These are phyloP conservation scores for Psilopsiagon aymara DNA, from an alignment of 2,113 vertebrate genomes.

Conservation along the genomic window DNA sequence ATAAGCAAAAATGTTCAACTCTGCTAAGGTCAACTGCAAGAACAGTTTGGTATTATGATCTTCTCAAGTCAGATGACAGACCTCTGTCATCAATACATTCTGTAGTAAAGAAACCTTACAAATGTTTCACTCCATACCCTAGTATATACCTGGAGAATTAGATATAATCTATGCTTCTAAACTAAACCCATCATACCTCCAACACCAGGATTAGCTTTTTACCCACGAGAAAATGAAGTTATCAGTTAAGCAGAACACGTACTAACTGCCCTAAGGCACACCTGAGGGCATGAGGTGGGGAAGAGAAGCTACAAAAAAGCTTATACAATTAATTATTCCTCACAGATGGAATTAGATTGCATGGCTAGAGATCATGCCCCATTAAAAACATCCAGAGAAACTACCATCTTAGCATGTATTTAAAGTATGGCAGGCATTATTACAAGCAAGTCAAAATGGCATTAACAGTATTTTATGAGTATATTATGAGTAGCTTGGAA, in stretches of 20 bases:
- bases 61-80: neutral
- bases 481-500: neutral
- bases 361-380: neutral
- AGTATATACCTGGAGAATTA: neutral
- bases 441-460: neutral
- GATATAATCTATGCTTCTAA: neutral
- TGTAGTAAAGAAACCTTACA: neutral
- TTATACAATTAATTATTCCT: conserved; percentile 7
- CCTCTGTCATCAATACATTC: neutral
- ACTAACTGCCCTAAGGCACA: neutral
- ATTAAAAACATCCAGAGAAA: neutral
- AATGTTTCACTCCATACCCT: neutral
- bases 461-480: neutral
- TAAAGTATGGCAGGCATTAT: neutral
- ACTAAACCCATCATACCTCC: neutral
- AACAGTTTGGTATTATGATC: neutral
- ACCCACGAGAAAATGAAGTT: neutral
- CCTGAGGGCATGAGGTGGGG: neutral
- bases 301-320: neutral
- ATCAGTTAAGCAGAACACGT: neutral
- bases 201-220: neutral
- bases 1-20: neutral
- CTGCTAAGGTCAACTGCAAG: neutral
- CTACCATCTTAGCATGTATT: neutral
- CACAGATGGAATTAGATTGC: neutral